Base-by-base conservation (phyloP, 1,140 invertebrate genomes). In the Idris sp. region DNA sequence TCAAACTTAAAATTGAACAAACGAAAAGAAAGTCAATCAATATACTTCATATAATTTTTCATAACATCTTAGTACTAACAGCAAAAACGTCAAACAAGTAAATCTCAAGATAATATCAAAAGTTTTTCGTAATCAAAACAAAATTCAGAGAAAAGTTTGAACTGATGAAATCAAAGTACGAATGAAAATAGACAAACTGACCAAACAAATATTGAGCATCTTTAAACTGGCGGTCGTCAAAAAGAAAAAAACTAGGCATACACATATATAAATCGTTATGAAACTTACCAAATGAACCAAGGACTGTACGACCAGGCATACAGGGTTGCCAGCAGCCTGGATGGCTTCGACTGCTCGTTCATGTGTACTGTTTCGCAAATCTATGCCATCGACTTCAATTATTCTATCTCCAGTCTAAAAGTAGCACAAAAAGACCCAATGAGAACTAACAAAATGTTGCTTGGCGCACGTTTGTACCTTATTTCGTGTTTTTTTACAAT, bases 261-360 rank as follows among this genome's bases (percentile, higher is more conserved):
- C 30, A n/a, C 35, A 6, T 2, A 9, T 18, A 6, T 19, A 56
- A 41, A n/a, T n/a, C n/a, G n/a, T 40, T 41, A 14, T 15, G 11
- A 53, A 49, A 88, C 91, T 89, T 86, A 95, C 93, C 92, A 93
- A 92, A 72, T 93, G 91, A 68, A 96, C 90, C 35, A 98, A 89
- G 76, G 95, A 98, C 88, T 99, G 97, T 15, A 99, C 95, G 22
- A 97, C 90, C 81, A 99, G 95, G 10, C 91, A 91, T 41, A 99
- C 96, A 41, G 95, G 95, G 85, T 95, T 96, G 28, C 92, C 92
- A 33, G 97, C 93, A 67, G 95, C 94, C 83, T 96, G 93, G 78
- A 99, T 99, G 1, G 97, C 93, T 85, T 97, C 94, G n/a, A 99
- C 97, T 5, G 97, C 97, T 75, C 93, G 89, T 80, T 98, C 97